Evolutionary conservation across 1,140 invertebrate species (phyloP).

Genomic region (Araneus ventricosus): DNA sequence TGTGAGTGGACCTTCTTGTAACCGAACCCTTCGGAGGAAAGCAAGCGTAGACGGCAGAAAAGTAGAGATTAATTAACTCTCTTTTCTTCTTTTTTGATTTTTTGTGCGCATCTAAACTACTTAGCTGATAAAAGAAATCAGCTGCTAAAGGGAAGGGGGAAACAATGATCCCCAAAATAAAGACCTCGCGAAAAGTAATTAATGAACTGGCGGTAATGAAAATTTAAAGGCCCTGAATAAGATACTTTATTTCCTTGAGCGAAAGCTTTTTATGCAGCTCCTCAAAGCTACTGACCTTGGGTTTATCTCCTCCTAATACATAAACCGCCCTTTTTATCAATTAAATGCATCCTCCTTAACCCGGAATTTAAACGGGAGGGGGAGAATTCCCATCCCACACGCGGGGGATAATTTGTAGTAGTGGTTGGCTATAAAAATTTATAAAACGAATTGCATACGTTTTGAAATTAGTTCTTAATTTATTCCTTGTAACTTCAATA

Average conservation of each 20-base stretch:
- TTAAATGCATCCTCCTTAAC: background rate
- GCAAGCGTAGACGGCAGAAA: background rate
- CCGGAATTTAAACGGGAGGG: background rate
- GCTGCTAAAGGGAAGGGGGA: constrained; percentile 1
- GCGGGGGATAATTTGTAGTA: background rate
- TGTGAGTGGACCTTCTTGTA: constrained; percentile 8
- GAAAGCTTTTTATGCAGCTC: constrained; percentile 23
- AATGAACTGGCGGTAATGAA: constrained; percentile 37
- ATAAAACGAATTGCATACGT: background rate
- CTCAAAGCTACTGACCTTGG: constrained; percentile 10
- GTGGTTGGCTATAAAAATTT: background rate
- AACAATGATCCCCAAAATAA: constrained; percentile 44
- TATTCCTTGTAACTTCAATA: background rate
- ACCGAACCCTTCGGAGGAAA: background rate
- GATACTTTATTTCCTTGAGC: background rate
- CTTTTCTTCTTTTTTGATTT: background rate
- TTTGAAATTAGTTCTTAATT: background rate
- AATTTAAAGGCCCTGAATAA: constrained; percentile 13
- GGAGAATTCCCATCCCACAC: background rate
- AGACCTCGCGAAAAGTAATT: constrained; percentile 26
- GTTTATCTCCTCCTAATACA: constrained; percentile 3
- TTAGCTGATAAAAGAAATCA: constrained; percentile 55
- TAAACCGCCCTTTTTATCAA: constrained; percentile 8
- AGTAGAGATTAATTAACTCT: constrained; percentile 54
- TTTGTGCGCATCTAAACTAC: constrained; percentile 15